Evolutionary conservation across 2,113 vertebrate genomes (phyloP).

Genomic region (Garra rufa): DNA sequence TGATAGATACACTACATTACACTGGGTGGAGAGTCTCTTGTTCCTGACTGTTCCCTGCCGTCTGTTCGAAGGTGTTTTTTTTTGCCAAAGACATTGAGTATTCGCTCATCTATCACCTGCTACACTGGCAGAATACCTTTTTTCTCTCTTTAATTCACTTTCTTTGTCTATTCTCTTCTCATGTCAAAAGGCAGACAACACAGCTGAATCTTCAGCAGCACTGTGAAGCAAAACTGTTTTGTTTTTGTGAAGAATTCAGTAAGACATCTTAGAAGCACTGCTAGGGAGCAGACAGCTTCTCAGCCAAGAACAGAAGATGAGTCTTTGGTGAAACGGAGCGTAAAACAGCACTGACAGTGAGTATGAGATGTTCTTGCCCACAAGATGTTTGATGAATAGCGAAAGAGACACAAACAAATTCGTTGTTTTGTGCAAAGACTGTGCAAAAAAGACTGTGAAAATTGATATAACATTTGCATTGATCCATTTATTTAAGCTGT

Average conservation of each 20-base stretch:
- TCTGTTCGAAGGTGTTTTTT: slow-evolving; percentile 48
- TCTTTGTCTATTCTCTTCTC: slow-evolving; percentile 23
- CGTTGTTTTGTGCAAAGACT: slow-evolving; percentile 29
- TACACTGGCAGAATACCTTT: slow-evolving; percentile 24
- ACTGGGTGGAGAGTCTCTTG: slow-evolving; percentile 53
- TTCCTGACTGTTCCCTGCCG: slow-evolving; percentile 60
- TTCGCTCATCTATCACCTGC: slow-evolving; percentile 67
- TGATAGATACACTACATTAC: slow-evolving; percentile 58
- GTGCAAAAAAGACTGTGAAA: slow-evolving; percentile 4
- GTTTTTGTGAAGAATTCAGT: slow-evolving; percentile 40
- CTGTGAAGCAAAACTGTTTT: neutral
- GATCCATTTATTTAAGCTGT: neutral
- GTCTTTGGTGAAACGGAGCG: slow-evolving; percentile 55
- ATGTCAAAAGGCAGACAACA: neutral
- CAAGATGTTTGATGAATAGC: slow-evolving; percentile 29
- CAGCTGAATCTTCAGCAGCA: slow-evolving; percentile 36
- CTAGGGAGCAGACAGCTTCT: slow-evolving; percentile 51
- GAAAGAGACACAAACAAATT: slow-evolving; percentile 33
- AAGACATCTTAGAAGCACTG: slow-evolving; percentile 45
- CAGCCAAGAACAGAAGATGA: slow-evolving; percentile 31
- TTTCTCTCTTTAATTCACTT: neutral
- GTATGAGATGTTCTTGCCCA: slow-evolving; percentile 13
- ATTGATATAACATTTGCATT: neutral
- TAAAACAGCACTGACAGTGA: slow-evolving; percentile 53
- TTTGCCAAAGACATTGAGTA: slow-evolving; percentile 49